Conservation (phyloP, 2,888 invertebrate species). For the Melinaea menophilus region DNA sequence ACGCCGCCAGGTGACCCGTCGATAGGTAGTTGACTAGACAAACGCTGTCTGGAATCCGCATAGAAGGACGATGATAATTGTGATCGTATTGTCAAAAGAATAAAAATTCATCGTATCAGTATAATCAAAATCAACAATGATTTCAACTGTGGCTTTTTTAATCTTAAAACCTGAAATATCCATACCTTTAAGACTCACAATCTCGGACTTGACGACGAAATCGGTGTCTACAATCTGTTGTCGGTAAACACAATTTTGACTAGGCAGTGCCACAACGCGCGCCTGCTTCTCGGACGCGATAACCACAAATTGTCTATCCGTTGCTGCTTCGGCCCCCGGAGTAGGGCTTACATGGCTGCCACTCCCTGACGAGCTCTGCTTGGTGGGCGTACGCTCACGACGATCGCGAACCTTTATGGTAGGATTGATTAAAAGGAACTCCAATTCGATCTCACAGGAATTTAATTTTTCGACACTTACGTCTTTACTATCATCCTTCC, state of each 20-base stretch:
- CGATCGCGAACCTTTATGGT: constrained; percentile 52
- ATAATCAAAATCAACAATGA: background rate
- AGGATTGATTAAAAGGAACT: background rate
- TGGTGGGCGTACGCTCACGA: constrained; percentile 80
- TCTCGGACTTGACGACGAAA: constrained; percentile 96
- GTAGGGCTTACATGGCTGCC: constrained; percentile 88
- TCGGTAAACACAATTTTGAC: constrained; percentile 95
- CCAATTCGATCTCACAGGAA: background rate
- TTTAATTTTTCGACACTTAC: constrained; percentile 44
- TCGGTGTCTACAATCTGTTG: constrained; percentile 95
- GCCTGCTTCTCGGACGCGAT: constrained; percentile 97
- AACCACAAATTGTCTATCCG: constrained; percentile 94
- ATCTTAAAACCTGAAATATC: background rate
- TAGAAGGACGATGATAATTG: too few relatives aligned
- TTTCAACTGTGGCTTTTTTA: background rate
- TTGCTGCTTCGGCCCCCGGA: constrained; percentile 71
- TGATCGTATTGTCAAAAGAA: too few relatives aligned
- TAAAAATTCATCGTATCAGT: too few relatives aligned
- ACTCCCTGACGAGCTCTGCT: constrained; percentile 66
- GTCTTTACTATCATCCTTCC: constrained; percentile 92
- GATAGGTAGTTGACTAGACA: constrained; percentile 96
- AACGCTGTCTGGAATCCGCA: constrained; percentile 86
- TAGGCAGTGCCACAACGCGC: constrained; percentile 94
- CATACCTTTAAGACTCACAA: constrained; percentile 92
- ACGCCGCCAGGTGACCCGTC: constrained; percentile 94